These are phyloP conservation scores for Cyphomyrus discorhynchus DNA, from an alignment of 2,113 vertebrate genomes.

Conservation along the genomic window DNA sequence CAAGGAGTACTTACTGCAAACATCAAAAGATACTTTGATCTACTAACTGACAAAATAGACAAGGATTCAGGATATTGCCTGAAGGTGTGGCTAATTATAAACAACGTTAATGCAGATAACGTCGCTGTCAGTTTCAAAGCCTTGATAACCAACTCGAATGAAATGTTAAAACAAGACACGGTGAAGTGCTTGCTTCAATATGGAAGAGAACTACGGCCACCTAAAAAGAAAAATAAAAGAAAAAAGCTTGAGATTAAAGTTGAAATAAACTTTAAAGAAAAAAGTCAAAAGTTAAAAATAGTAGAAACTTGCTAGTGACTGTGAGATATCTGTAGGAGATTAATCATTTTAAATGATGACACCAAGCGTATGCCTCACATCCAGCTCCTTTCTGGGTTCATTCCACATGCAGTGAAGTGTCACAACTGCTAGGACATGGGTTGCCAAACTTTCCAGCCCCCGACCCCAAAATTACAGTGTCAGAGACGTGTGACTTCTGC, in stretches of 20 bases:
- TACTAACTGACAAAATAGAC: not conserved
- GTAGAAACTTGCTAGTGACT: not conserved
- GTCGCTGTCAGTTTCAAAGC: not conserved
- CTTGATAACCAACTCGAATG: not conserved
- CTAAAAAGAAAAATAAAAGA: not conserved
- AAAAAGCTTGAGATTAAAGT: not conserved
- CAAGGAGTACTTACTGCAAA: not conserved
- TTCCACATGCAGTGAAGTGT: not conserved
- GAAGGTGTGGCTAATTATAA: not conserved
- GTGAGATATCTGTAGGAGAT: not conserved
- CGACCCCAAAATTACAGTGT: not conserved
- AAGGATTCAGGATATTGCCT: not conserved
- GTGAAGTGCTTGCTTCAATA: not conserved
- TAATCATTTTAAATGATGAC: not conserved
- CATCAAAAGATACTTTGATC: conserved; percentile 3
- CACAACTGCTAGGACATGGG: not conserved
- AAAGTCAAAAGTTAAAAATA: not conserved
- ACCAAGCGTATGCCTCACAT: not conserved
- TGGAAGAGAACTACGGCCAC: not conserved
- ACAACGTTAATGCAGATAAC: not conserved
- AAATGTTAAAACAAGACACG: not conserved
- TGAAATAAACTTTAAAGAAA: not conserved
- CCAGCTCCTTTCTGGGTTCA: not conserved
- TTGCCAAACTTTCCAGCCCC: not conserved
- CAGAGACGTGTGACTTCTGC: not conserved